These are phyloP conservation scores for Seriola rivoliana DNA, from an alignment of 2,113 vertebrate species.

Conservation along the genomic window DNA sequence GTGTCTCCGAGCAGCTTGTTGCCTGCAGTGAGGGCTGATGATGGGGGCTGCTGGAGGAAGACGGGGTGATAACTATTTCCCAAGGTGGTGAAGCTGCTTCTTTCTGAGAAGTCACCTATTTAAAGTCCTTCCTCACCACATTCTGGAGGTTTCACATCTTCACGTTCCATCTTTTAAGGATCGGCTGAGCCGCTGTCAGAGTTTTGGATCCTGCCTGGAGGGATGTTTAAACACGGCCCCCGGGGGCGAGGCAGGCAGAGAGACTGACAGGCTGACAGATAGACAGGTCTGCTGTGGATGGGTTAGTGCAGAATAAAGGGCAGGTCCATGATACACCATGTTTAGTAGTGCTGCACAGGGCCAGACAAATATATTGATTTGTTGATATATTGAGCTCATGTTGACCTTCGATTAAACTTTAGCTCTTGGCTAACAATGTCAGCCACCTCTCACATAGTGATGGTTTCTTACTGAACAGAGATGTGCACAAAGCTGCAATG, in stretches of 20 bases:
- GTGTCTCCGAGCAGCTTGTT: constrained; percentile 38
- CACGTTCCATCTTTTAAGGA: constrained; percentile 45
- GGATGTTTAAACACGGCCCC: constrained; percentile 60
- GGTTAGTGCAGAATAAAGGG: constrained; percentile 11
- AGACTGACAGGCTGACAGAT: constrained; percentile 65
- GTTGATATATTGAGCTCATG: constrained; percentile 21
- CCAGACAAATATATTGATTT: constrained; percentile 29
- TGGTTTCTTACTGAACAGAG: background rate
- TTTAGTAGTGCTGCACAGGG: constrained; percentile 2
- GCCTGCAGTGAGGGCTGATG: constrained; percentile 34
- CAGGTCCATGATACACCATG: constrained; percentile 22
- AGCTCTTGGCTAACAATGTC: constrained; percentile 5
- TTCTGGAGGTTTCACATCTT: constrained; percentile 48
- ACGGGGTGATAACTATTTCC: constrained; percentile 53
- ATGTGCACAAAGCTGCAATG: background rate
- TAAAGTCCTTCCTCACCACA: constrained; percentile 37
- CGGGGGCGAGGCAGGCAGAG: constrained; percentile 8
- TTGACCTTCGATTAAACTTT: constrained; percentile 27
- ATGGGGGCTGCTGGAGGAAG: constrained; percentile 17
- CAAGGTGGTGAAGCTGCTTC: constrained; percentile 14
- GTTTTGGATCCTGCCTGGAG: constrained; percentile 61
- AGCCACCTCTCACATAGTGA: constrained; percentile 14
- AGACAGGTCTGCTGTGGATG: constrained; percentile 33
- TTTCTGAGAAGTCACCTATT: constrained; percentile 50
- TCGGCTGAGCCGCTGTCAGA: constrained; percentile 50